Percentiles rank a stretch among this genome's conserved stretches.
phyloP scores from a whole-genome alignment of 23 tunicate species.

The Styela clava region DNA sequence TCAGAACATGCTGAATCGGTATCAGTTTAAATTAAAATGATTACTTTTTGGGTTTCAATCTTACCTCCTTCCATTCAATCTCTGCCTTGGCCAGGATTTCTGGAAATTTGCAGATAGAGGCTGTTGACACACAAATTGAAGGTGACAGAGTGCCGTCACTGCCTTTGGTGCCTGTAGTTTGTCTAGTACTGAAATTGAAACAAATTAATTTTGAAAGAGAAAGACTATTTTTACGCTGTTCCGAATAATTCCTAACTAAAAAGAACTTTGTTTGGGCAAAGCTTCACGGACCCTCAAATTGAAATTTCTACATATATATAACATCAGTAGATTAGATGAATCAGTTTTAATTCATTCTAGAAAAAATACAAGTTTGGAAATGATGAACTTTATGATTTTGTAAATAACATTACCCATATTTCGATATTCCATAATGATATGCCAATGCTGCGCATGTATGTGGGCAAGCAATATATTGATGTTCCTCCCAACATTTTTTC shows the following conservation, averaged over 20 bases:
- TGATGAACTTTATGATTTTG: too few species aligned
- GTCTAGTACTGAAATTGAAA: neutral
- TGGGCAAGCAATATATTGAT: conserved; percentile 57
- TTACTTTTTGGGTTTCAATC: neutral
- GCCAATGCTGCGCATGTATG: conserved; percentile 69
- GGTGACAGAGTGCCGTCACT: conserved; percentile 15
- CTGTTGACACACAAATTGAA: conserved; percentile 37
- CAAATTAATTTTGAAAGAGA: neutral
- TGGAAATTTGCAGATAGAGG: conserved; percentile 47
- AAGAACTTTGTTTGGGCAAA: too few species aligned
- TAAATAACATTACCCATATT: conserved; percentile 40
- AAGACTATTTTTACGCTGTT: neutral
- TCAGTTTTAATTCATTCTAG: too few species aligned
- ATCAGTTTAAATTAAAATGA: too few species aligned
- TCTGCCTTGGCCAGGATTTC: conserved; percentile 40
- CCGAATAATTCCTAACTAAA: too few species aligned
- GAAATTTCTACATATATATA: too few species aligned
- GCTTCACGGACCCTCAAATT: too few species aligned
- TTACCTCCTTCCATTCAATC: neutral
- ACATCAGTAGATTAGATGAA: too few species aligned
- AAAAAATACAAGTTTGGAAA: too few species aligned
- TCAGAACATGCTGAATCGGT: too few species aligned
- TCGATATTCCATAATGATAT: conserved; percentile 39
- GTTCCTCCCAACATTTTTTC: conserved; percentile 59
- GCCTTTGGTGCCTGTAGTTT: conserved; percentile 9